These are phyloP conservation scores for Drosophila phalerata DNA, from an alignment of 2,888 invertebrate species.

Conservation along the genomic window DNA sequence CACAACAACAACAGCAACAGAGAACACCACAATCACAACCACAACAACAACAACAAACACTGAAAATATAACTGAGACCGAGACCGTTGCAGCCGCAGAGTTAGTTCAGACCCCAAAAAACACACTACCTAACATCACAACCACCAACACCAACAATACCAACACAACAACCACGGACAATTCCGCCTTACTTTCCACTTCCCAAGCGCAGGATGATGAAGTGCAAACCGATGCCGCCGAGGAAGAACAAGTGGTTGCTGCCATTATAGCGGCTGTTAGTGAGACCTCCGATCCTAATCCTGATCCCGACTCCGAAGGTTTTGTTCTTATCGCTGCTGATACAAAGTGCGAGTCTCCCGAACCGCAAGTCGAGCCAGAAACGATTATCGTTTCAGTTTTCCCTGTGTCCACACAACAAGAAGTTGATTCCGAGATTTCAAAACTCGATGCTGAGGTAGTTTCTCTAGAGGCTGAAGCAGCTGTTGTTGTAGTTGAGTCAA, in stretches of 20 bases:
- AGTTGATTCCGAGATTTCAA: constrained; percentile 18
- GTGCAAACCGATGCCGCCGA: constrained; percentile 38
- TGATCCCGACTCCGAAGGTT: constrained; percentile 54
- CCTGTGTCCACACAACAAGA: constrained; percentile 35
- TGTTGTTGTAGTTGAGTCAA: constrained; percentile 44
- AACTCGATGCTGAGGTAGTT: constrained; percentile 19
- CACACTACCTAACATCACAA: constrained; percentile 56
- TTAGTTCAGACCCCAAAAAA: constrained; percentile 77
- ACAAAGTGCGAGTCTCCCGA: constrained; percentile 5
- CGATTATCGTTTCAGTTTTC: constrained; percentile 32
- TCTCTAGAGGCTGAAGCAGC: constrained; percentile 19
- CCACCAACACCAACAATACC: constrained; percentile 32
- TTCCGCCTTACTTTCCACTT: constrained; percentile 38
- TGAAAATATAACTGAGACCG: constrained; percentile 54
- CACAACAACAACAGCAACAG: constrained; percentile 63
- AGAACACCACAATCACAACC: constrained; percentile 54
- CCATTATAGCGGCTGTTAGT: constrained; percentile 74
- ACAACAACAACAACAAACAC: constrained; percentile 56
- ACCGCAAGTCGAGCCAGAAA: constrained; percentile 10
- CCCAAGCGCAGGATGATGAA: constrained; percentile 48
- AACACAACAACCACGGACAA: constrained; percentile 30
- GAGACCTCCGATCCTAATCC: constrained; percentile 48
- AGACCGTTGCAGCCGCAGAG: constrained; percentile 75
- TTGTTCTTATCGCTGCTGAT: constrained; percentile 54
- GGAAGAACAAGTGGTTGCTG: constrained; percentile 69